These are phyloP conservation scores for Chamaea fasciata DNA, from an alignment of 2,113 vertebrate genomes.

Conservation along the genomic window DNA sequence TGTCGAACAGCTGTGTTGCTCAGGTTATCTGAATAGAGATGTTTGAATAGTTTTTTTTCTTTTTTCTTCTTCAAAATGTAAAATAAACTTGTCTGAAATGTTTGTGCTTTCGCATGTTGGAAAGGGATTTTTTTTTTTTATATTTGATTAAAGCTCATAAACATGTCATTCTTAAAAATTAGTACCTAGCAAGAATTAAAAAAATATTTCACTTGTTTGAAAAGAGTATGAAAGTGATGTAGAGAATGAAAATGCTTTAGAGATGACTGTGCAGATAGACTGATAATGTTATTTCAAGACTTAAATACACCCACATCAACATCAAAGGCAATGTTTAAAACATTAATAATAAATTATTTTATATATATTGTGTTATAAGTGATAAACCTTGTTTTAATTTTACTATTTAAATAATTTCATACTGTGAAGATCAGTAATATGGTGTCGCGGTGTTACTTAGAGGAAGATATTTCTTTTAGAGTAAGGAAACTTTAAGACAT, in stretches of 20 bases:
- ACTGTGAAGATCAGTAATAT: background rate
- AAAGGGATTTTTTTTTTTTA: background rate
- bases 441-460: background rate
- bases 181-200: background rate
- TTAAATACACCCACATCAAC: background rate
- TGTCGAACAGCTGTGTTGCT: background rate
- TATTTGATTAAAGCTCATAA: slow-evolving; percentile 3
- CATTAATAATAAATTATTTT: background rate
- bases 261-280: background rate
- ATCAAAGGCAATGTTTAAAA: slow-evolving; percentile 24
- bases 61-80: background rate
- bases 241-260: slow-evolving; percentile 19
- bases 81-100: background rate
- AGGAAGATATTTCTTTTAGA: background rate
- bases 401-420: slow-evolving; percentile 12
- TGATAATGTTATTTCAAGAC: background rate
- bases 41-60: background rate
- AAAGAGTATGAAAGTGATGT: background rate
- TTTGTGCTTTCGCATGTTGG: background rate
- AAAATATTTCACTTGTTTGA: slow-evolving; percentile 15
- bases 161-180: background rate
- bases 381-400: slow-evolving; percentile 34
- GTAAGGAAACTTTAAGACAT: slow-evolving; percentile 5
- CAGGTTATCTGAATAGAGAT: background rate
- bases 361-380: background rate